phyloP scores from a whole-genome alignment of 2,797 vertebrate genomes.

The Synaphobranchus kaupii region DNA sequence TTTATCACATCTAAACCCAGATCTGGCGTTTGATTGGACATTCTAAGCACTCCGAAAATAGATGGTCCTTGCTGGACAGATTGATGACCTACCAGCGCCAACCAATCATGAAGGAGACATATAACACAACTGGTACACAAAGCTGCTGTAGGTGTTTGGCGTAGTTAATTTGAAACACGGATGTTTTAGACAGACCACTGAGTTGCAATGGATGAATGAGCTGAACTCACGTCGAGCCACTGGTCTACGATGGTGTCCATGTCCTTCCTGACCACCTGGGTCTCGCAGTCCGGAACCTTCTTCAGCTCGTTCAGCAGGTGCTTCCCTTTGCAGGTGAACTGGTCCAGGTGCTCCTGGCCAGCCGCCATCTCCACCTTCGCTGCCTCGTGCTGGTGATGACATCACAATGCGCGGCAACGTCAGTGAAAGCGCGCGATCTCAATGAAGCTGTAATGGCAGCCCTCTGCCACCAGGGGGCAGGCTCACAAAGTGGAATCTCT shows the following conservation, averaged over 20 bases:
- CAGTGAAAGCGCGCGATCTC: not conserved
- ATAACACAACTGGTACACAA: too few relatives aligned
- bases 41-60: not conserved
- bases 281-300: conserved; percentile 75
- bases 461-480: conserved; percentile 51
- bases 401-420: conserved; percentile 6
- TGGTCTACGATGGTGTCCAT: conserved; percentile 82
- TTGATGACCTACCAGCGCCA: too few relatives aligned
- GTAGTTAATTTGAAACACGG: not conserved
- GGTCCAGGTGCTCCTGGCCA: conserved; percentile 86
- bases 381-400: conserved; percentile 78
- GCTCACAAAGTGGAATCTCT: not conserved
- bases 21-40: not conserved
- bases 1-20: not conserved
- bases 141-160: not conserved
- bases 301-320: conserved; percentile 83
- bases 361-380: conserved; percentile 78
- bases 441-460: conserved; percentile 27
- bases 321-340: conserved; percentile 85
- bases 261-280: conserved; percentile 73
- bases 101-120: too few relatives aligned
- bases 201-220: too few relatives aligned
- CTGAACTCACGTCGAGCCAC: conserved; percentile 85
- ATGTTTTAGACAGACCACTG: too few relatives aligned
- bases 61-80: not conserved